Evolutionary conservation across 2,113 vertebrate species (phyloP), one percentile per base, ranked within the genome.

Genomic region (Procavia capensis): DNA sequence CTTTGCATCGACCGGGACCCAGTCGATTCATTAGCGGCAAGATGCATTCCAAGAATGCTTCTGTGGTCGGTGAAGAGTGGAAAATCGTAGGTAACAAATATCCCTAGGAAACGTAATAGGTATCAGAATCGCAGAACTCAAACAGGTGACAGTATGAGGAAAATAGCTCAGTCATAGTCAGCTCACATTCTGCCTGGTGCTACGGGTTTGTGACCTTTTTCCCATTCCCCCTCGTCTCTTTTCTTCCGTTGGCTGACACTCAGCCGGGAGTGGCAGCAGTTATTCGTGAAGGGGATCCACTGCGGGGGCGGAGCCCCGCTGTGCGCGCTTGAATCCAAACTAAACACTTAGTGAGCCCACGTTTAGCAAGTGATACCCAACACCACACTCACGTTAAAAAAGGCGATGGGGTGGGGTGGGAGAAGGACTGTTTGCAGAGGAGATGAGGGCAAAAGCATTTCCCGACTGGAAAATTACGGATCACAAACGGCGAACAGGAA

Each of bases 391-490:
- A 93, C 96, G 90, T 96, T 92, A 39, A 81, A 39, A 83, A 88
- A 84, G 63, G 57, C 5, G 20, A 36, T n/a, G 36, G 70, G 36
- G 27, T 11, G 70, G 36, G 20, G 70, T 20, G 20, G 59, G 50
- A 41, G 75, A 25, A 14, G 74, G 24, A 75, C 91, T 97, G 93
- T 95, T 92, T 95, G 95, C 86, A 91, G 86, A 90, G 76, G 63
- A 91, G 91, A 96, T 78, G 95, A 95, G 85, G 72, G 70, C 36
- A 88, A 97, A 97, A 95, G 97, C 96, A 95, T 91, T 97, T 97
- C 96, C 97, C 91, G 36, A 50, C 96, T 97, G 97, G 97, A 98
- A 98, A 98, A 97, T 90, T 97, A 98, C 97, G 90, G 96, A 91
- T 96, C 93, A 85, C 94, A 78, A 63, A 76, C 82, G 50, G 66